Percentiles rank a stretch among this genome's conserved stretches.
Conservation (phyloP, 1,140 invertebrate genomes). For the Cydia fagiglandana region DNA sequence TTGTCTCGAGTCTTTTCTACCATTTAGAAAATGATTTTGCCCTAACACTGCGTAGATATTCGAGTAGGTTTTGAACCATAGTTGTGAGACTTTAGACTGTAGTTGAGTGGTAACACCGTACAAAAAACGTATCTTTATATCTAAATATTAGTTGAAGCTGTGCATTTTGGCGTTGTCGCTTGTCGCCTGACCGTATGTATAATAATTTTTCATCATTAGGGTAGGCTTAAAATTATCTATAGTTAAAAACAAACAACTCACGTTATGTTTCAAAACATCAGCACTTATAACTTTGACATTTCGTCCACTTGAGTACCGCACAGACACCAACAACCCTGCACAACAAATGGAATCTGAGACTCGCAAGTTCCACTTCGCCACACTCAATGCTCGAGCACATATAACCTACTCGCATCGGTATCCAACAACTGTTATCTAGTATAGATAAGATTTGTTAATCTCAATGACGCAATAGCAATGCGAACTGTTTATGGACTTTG, state of each 20-base stretch:
- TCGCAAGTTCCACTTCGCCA: background rate
- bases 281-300: background rate
- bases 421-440: conserved; percentile 40
- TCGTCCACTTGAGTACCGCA: background rate
- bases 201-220: no score
- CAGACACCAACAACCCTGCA: background rate
- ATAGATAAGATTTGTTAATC: conserved; percentile 56
- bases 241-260: background rate
- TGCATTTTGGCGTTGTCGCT: no score
- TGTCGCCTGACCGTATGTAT: no score
- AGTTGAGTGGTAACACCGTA: no score
- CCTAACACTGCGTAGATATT: no score
- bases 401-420: conserved; percentile 17
- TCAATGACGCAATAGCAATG: conserved; percentile 44
- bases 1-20: no score
- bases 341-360: background rate
- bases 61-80: no score
- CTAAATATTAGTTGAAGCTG: no score
- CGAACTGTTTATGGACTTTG: conserved; percentile 31
- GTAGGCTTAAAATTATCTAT: no score
- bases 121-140: no score
- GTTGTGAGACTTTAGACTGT: no score
- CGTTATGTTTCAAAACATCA: background rate
- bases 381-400: background rate
- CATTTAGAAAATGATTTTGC: no score